Conservation (phyloP, 2,797 vertebrate genomes). For the Chaenodraco wilsoni region DNA sequence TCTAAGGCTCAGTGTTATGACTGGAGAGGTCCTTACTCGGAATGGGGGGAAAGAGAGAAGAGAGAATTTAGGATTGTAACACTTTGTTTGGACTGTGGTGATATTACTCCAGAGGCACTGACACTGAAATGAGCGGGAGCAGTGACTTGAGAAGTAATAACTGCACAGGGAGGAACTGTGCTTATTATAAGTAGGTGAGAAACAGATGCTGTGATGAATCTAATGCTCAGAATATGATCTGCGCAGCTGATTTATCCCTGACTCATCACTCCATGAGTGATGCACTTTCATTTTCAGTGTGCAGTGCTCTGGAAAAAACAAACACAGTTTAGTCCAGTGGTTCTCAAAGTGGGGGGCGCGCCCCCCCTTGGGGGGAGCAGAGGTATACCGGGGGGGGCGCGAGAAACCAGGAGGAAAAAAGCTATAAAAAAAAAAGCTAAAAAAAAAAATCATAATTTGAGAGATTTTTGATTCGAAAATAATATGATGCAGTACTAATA, state of each 20-base stretch:
- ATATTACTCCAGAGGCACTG: slow-evolving; percentile 17
- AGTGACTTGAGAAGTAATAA: slow-evolving; percentile 25
- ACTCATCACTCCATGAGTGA: slow-evolving; percentile 42
- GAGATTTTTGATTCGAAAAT: no score
- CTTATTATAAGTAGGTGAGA: slow-evolving; percentile 34
- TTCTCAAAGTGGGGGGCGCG: no score
- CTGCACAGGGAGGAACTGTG: slow-evolving; percentile 26
- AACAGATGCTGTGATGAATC: slow-evolving; percentile 49
- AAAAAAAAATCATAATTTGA: no score
- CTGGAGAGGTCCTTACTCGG: slow-evolving; percentile 17
- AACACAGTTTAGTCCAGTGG: slow-evolving; percentile 11
- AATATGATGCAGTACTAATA: no score
- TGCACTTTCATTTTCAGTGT: slow-evolving; percentile 54
- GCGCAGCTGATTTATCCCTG: slow-evolving; percentile 42
- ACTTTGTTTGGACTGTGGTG: slow-evolving; percentile 25
- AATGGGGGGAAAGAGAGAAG: not conserved
- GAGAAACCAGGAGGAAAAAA: no score
- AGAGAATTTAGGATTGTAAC: slow-evolving; percentile 8
- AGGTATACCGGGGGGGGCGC: no score
- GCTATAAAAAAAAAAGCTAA: no score
- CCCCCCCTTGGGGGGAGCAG: no score
- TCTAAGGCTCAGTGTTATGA: slow-evolving; percentile 36
- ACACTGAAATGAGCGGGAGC: slow-evolving; percentile 40
- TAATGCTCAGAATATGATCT: slow-evolving; percentile 37
- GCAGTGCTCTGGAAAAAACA: slow-evolving; percentile 43